Evolutionary conservation across 2,888 invertebrate species (phyloP).

Genomic region (Troilus luridus): DNA sequence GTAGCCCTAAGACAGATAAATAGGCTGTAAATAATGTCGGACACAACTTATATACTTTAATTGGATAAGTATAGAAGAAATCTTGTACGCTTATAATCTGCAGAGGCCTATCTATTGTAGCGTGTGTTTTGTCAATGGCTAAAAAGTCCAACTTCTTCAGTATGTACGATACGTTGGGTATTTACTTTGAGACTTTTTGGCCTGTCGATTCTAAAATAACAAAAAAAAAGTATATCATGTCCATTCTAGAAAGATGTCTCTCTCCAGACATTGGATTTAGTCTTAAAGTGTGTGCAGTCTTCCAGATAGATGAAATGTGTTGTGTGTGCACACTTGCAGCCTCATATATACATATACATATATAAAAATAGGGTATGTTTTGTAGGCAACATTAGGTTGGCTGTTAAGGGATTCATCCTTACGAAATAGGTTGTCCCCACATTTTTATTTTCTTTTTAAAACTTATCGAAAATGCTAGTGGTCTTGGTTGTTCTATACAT

Average conservation of each 20-base stretch:
- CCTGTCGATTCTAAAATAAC: constrained; percentile 16
- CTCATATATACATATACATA: not conserved
- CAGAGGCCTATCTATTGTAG: constrained; percentile 55
- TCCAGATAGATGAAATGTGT: constrained; percentile 40
- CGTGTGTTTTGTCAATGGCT: constrained; percentile 44
- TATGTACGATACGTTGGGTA: constrained; percentile 16
- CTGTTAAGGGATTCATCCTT: not conserved
- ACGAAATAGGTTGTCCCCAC: constrained; percentile 41
- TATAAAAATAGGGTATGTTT: constrained; percentile 26
- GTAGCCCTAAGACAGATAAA: constrained; percentile 55
- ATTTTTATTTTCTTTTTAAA: constrained; percentile 46
- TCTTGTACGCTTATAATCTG: constrained; percentile 56
- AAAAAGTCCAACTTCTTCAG: constrained; percentile 30
- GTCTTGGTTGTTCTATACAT: constrained; percentile 55
- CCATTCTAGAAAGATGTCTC: not conserved
- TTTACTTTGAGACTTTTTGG: constrained; percentile 17
- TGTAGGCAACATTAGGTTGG: constrained; percentile 37
- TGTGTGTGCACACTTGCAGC: constrained; percentile 34
- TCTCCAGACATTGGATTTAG: not conserved
- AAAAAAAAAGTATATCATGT: constrained; percentile 1
- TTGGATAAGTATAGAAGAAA: constrained; percentile 51
- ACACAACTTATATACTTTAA: constrained; percentile 18
- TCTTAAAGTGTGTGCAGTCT: constrained; percentile 49
- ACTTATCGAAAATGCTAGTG: constrained; percentile 42
- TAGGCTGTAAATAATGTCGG: constrained; percentile 19